A percentile compares a stretch with the other conserved stretches of the same genome.
These are phyloP conservation scores for Lerista edwardsae DNA, from an alignment of 2,797 vertebrate genomes.

Conservation along the genomic window DNA sequence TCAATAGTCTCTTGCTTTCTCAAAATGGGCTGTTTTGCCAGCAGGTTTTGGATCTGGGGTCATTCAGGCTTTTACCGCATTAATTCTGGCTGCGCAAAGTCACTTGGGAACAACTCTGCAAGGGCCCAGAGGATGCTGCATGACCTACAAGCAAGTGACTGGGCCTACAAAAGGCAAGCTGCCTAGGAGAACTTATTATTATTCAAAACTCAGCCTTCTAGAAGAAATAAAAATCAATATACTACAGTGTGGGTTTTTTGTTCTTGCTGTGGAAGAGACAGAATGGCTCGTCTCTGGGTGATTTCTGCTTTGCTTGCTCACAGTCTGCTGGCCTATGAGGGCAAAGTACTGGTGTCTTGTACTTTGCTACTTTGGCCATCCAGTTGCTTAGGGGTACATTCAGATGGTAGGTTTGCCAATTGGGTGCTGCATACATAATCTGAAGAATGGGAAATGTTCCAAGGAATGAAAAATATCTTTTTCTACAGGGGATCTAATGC, in stretches of 20 bases:
- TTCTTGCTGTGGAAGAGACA: neutral
- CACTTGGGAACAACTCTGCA: slow-evolving; percentile 70
- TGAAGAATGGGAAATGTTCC: neutral
- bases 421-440: neutral
- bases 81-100: slow-evolving; percentile 31
- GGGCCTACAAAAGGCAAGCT: slow-evolving; percentile 66
- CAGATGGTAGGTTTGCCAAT: neutral
- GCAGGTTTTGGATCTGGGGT: slow-evolving; percentile 35
- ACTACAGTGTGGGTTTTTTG: neutral
- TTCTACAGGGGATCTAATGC: neutral
- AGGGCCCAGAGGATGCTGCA: slow-evolving; percentile 60
- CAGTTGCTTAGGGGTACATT: neutral
- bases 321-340: neutral
- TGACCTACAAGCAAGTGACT: slow-evolving; percentile 53
- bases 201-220: neutral
- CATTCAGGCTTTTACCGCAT: neutral
- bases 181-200: neutral
- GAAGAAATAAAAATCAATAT: neutral
- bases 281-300: neutral
- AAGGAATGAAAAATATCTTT: neutral
- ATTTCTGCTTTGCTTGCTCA: neutral
- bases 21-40: neutral
- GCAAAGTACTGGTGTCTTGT: neutral
- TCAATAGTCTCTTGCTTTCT: neutral
- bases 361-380: neutral